A percentile compares a stretch with the other conserved stretches of the same genome.
These are phyloP conservation scores for Heterodera carotae DNA, from an alignment of 1,140 invertebrate species.

Conservation along the genomic window DNA sequence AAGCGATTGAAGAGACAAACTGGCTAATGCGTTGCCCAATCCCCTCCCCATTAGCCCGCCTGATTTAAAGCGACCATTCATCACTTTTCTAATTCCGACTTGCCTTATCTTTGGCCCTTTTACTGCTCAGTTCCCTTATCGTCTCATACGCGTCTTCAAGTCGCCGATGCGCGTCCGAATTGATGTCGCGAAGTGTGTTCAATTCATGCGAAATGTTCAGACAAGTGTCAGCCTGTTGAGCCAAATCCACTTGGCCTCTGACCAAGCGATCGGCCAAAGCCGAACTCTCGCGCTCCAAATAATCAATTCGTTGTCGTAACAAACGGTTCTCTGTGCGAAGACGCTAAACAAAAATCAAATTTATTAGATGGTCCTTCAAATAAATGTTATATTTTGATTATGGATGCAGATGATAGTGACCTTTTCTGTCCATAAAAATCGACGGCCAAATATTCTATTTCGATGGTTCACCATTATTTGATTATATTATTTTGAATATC, in stretches of 20 bases:
- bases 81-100: not conserved
- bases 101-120: conserved; percentile 19
- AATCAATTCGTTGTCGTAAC: conserved; percentile 86
- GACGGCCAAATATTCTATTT: conserved; percentile 28
- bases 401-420: conserved; percentile 19
- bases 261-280: conserved; percentile 84
- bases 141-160: conserved; percentile 82
- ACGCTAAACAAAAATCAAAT: conserved; percentile 72
- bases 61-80: no score
- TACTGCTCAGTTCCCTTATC: conserved; percentile 69
- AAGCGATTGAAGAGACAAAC: no score
- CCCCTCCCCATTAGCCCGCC: no score
- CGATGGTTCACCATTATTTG: conserved; percentile 18
- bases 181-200: conserved; percentile 61
- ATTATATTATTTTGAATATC: not conserved
- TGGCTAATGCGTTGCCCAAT: no score
- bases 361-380: not conserved
- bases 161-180: conserved; percentile 63
- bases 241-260: conserved; percentile 85
- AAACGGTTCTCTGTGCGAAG: conserved; percentile 91
- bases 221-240: conserved; percentile 75
- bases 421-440: conserved; percentile 50
- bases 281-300: conserved; percentile 76
- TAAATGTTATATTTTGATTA: not conserved
- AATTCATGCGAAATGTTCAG: conserved; percentile 64